Base-by-base conservation (phyloP, 2,797 vertebrate species). In the Coracias cyanogaster region DNA sequence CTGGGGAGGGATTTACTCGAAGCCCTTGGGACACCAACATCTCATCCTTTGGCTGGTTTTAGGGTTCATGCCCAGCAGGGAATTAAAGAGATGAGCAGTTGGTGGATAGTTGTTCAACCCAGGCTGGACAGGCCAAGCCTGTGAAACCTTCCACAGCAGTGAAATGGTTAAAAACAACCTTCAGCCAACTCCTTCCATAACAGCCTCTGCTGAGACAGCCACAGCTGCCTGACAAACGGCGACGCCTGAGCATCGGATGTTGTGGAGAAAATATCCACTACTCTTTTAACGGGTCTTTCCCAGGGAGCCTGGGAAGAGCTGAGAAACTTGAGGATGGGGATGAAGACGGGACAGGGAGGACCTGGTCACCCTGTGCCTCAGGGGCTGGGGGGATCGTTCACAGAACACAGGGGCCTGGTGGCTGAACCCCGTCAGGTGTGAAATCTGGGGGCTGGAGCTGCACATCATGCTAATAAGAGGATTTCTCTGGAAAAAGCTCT, bases 121-220 rank as follows among this genome's bases (percentile, higher is more conserved):
- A 9, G 82, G 3, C 25, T 2, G 28, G 46, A 22, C 46, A 20
- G 33, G 62, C 35, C 29, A 1, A 86, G 78, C n/a, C 7, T 22
- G 73, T 2, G 85, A 43, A 33, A 33, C 25, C 60, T 62, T 28
- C 37, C 31, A 46, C 69, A 43, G 92, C 78, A 45, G 62, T 1
- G 64, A 91, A 87, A 67, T 12, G 70, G 85, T 94, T 96, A 94
- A 96, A 92, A 83, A 70, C 2, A 74, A 33, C 66, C 66, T 62
- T 58, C 41, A 7, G 15, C 12, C 65, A 21, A 15, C 20, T 21
- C 5, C 58, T 81, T 28, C 33, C 85, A 52, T 3, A 29, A 2
- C 17, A 52, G 57, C 26, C 33, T 35, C 61, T 1, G 4, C 48
- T 3, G 10, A 69, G 85, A 51, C 11, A 54, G 80, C 76, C 7